phyloP scores from a whole-genome alignment of 2,797 vertebrate genomes.

The Falco peregrinus region DNA sequence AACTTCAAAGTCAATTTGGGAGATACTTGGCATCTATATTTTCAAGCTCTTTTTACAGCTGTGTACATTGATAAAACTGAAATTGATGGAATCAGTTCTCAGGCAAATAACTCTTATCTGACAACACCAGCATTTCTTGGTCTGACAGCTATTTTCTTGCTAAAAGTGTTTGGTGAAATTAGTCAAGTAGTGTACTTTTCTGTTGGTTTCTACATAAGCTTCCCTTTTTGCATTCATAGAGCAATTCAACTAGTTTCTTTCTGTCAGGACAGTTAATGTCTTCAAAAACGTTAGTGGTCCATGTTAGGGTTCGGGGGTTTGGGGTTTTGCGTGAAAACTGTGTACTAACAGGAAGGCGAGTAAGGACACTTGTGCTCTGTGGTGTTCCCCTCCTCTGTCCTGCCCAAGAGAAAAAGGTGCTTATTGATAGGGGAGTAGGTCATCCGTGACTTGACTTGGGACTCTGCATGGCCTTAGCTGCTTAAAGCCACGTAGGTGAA shows the following conservation, averaged over 20 bases:
- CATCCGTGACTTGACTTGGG: not conserved
- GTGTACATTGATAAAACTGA: not conserved
- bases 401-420: not conserved
- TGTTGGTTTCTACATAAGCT: not conserved
- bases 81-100: not conserved
- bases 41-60: not conserved
- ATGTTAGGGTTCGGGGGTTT: not conserved
- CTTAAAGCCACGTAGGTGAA: not conserved
- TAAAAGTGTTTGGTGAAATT: not conserved
- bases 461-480: not conserved
- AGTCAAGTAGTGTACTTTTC: not conserved
- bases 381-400: not conserved
- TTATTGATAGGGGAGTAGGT: not conserved
- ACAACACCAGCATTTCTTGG: not conserved
- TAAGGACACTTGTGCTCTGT: not conserved
- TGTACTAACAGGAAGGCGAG: not conserved
- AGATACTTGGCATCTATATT: rapidly evolving
- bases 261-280: not conserved
- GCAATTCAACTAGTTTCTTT: not conserved
- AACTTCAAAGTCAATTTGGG: not conserved
- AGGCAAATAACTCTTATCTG: not conserved
- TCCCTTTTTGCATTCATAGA: not conserved
- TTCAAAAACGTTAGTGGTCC: not conserved
- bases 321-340: not conserved
- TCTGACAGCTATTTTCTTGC: not conserved